Base-by-base conservation (phyloP, 2,113 vertebrate species). In the Litocranius walleri region DNA sequence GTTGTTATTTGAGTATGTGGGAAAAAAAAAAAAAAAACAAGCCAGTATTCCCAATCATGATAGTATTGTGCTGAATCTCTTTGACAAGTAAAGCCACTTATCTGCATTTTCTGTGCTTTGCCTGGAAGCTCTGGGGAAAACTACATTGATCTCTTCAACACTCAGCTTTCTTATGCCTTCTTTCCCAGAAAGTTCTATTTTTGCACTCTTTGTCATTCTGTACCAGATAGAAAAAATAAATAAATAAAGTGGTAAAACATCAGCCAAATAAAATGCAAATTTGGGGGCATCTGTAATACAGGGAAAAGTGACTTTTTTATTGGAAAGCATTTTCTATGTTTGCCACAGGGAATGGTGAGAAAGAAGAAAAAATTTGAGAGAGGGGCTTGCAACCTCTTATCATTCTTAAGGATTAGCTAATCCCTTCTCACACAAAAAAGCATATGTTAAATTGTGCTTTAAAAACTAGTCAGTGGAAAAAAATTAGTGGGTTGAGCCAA, bases 101-200 rank as follows among this genome's bases (percentile, higher is more conserved):
- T 85, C 91, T 84, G 89, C 48, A 30, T 86, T 93, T 81, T 77
- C 64, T 59, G 14, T 82, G 90, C n/a, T 96, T 80, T 92, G 45
- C n/a, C 40, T 74, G 62, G 33, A n/a, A 92, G 30, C 98, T 97
- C 96, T 91, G 64, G 95, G 95, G 95, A 97, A 97, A 97, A 91
- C 11, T 5, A 1, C 45, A 57, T 17, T 88, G 90, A 94, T 90
- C 54, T 78, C 57, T 97, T 90, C 71, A 87, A 56, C 87, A 88
- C 86, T 90, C 52, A 74, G n/a, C 6, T 15, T 88, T 85, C 48
- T 91, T 64, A 50, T 50, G 54, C 17, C 10, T 62, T 85, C 36
- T 90, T 98, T 85, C 95, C 59, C 93, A 95, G 89, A 96, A 93
- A 90, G 67, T 15, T 90, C 87, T 91, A 3, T 82, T 90, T 95